These are phyloP conservation scores for Idris sp. DNA, from an alignment of 1,140 invertebrate genomes.

Conservation along the genomic window DNA sequence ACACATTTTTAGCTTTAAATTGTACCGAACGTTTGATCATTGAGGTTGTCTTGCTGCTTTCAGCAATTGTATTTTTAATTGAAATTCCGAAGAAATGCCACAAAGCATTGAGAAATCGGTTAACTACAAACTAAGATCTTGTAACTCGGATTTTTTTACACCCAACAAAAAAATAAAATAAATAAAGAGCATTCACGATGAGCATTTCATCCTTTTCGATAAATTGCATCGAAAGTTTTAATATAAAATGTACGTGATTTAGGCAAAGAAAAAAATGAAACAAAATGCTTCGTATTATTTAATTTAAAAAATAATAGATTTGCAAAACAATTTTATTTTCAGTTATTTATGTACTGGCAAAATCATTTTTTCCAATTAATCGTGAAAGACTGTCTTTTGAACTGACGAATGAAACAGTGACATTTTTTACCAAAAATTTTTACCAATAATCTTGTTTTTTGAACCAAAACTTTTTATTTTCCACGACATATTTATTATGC, in stretches of 20 bases:
- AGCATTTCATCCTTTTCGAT: conserved; percentile 5
- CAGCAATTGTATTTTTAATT: conserved; percentile 59
- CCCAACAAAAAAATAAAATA: conserved; percentile 9
- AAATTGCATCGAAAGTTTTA: too few relatives aligned
- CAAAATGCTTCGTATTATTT: too few relatives aligned
- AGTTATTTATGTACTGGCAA: too few relatives aligned
- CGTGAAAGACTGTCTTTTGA: too few relatives aligned
- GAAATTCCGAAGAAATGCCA: conserved; percentile 56
- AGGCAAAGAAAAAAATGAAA: too few relatives aligned
- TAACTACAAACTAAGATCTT: conserved; percentile 42
- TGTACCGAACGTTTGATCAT: conserved; percentile 38
- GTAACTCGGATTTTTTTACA: conserved; percentile 20
- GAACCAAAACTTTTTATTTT: conserved; percentile 18
- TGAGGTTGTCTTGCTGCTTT: conserved; percentile 42
- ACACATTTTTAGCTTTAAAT: conserved; percentile 43
- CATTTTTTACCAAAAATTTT: conserved; percentile 14
- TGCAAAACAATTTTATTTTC: too few relatives aligned
- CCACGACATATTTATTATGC: conserved; percentile 49
- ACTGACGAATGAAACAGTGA: neutral
- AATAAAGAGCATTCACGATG: conserved; percentile 13
- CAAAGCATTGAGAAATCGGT: conserved; percentile 46
- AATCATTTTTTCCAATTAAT: too few relatives aligned
- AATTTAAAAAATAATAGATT: too few relatives aligned
- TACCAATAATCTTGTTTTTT: conserved; percentile 13
- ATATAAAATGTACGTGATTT: too few relatives aligned